Evolutionary conservation across 1,140 invertebrate genomes (phyloP), one percentile per base, ranked within the genome.

Genomic region (Chelonus insularis): DNA sequence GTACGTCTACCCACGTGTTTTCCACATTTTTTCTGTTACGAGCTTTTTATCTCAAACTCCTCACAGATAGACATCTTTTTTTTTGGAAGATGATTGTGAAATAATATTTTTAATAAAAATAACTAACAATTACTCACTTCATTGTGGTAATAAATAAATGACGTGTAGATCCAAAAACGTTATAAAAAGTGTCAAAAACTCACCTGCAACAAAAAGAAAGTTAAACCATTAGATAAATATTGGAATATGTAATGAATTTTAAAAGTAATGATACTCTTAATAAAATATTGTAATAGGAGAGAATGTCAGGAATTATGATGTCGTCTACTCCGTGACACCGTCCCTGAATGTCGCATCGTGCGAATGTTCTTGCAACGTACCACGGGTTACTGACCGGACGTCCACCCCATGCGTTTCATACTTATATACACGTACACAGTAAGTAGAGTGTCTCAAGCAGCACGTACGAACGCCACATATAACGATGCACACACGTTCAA

Each of bases 341-440:
- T 60, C 50, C 57, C 32, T 59, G 57, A 59, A 62, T 52, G 57
- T 32, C 18, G 45, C 43, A 43, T 52, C 51, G 32, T 48, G 43
- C 47, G 52, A 48, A 25, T 16, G 20, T 34, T 51, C 20, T 60
- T 39, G 52, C 43, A 47, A 41, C 60, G 29, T 51, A 4, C 20
- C 16, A 12, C 37, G 57, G 67, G 66, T 74, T 70, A 73, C 48
- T 71, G 72, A 75, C 70, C 70, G 68, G 62, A 60, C 67, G 62
- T 72, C 69, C 68, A 74, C 72, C 72, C 66, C 69, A 63, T 72
- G 56, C 65, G 54, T 57, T 65, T 68, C 68, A 68, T 48, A 61
- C 56, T 65, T 57, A 59, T 25, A 51, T 8, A 55, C 21, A n/a
- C 6, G 12, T 3, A 58, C 8, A 63, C 12, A 43, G 36, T 18